Percentiles rank a stretch among this genome's conserved stretches.
phyloP scores from a whole-genome alignment of 1,140 invertebrate genomes.

The Microplitis demolitor region DNA sequence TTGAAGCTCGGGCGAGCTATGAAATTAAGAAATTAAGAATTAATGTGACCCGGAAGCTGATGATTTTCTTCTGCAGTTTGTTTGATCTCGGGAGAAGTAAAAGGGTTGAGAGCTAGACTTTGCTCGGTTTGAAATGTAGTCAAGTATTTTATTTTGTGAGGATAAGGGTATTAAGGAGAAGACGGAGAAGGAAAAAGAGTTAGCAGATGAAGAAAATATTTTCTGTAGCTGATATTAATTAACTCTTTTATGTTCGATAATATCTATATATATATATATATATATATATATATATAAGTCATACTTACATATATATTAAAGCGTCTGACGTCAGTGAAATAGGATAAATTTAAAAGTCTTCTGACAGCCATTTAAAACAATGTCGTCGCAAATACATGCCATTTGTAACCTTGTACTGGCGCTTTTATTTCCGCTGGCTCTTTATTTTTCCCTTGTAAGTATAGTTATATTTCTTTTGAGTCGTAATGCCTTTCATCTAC shows the following conservation, averaged over 20 bases:
- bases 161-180: too few relatives aligned
- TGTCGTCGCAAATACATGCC: conserved; percentile 59
- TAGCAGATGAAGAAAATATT: too few relatives aligned
- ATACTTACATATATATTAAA: conserved; percentile 52
- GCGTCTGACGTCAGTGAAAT: conserved; percentile 56
- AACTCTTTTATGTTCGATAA: conserved; percentile 36
- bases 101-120: neutral
- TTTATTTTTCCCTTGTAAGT: conserved; percentile 45
- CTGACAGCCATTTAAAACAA: conserved; percentile 63
- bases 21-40: conserved; percentile 59
- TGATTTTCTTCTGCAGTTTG: conserved; percentile 25
- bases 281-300: too few relatives aligned
- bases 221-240: too few relatives aligned
- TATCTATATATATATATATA: too few relatives aligned
- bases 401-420: conserved; percentile 58
- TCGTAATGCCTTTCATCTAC: conserved; percentile 13
- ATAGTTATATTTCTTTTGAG: conserved; percentile 24
- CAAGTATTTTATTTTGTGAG: neutral
- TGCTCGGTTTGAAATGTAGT: neutral
- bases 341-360: conserved; percentile 57
- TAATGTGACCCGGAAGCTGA: conserved; percentile 43
- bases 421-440: conserved; percentile 58
- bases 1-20: conserved; percentile 43
- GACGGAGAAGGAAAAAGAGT: too few relatives aligned
- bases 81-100: conserved; percentile 16